Evolutionary conservation across 2,888 invertebrate genomes (phyloP), one percentile per base, ranked within the genome.

Genomic region (Pachydiplax longipennis): DNA sequence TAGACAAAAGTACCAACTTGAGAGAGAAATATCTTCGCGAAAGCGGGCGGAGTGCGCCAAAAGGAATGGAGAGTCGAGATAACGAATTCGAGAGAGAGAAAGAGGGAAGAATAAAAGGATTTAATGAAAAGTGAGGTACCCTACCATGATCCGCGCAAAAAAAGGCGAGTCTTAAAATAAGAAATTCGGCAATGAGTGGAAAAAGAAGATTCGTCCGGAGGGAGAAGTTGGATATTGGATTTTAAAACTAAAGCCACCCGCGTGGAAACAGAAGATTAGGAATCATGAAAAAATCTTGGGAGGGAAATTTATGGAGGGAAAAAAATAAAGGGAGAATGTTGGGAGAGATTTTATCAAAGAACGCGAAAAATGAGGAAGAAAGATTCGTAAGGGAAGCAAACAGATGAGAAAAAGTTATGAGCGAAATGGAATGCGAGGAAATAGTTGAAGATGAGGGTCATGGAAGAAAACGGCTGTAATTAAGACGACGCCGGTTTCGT

Each of bases 251-350:
- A n/a, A 61, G 61, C 61, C 87, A 61, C 61, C 87, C 87, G n/a
- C 35, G 87, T 87, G 87, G 87, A 87, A 87, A 87, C 25, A 58
- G 61, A 37, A 87, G 87, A 87, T 87, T 73, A 73, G 25, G 73
- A 31, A 73, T 25, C 8, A 25, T 13, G 31, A 25, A 73, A n/a
- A 25, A 73, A 73, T 31, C 31, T 73, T 5, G 3, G 73, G 73
- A 31, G 73, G 73, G 10, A 73, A 73, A 73, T 13, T 73, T 25
- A 25, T 31, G 31, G 73, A 73, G 73, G 15, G 12, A 31, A 13
- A 31, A 73, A 65, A n/a, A n/a, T 73, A 18, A 25, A 25, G 0
- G 73, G 73, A 73, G 25, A 65, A 65, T n/a, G 65, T 65, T 8
- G 65, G n/a, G 1, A 13, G 73, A 8, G 25, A 73, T 31, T 73